Percentiles rank a stretch among this genome's conserved stretches.
Evolutionary conservation across 2,113 vertebrate species (phyloP).

Genomic region (Pogona vitticeps): DNA sequence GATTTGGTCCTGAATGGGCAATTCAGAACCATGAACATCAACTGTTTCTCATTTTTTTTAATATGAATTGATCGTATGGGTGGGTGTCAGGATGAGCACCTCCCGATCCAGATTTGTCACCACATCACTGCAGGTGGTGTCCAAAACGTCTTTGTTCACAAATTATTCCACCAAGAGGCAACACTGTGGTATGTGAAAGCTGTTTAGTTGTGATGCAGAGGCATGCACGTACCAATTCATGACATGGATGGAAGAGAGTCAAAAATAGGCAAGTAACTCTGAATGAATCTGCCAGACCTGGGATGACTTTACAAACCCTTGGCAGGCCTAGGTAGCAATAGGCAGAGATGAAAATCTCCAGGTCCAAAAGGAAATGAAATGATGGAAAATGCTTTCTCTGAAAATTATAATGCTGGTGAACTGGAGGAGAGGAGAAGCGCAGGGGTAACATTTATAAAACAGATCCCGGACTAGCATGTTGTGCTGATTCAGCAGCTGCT

Average conservation of each 20-base stretch:
- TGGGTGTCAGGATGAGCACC: too few species aligned
- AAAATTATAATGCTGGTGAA: conserved; percentile 66
- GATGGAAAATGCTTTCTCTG: conserved; percentile 65
- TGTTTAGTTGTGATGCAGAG: too few species aligned
- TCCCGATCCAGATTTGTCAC: too few species aligned
- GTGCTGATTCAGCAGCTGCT: conserved; percentile 76
- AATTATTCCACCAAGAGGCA: too few species aligned
- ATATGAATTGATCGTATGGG: too few species aligned
- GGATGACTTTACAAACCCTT: background rate
- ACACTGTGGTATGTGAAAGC: too few species aligned
- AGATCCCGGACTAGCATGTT: conserved; percentile 57
- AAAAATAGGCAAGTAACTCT: background rate
- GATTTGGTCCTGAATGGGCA: too few species aligned
- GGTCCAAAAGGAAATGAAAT: conserved; percentile 63
- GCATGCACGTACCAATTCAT: too few species aligned
- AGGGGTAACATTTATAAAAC: conserved; percentile 4
- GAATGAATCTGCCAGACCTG: background rate
- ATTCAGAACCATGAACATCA: too few species aligned
- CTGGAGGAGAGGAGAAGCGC: conserved; percentile 27
- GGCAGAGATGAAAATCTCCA: conserved; percentile 46
- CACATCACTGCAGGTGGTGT: too few species aligned
- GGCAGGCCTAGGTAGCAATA: conserved; percentile 13
- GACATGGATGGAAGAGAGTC: background rate
- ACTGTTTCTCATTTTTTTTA: too few species aligned
- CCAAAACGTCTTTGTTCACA: too few species aligned